Base-by-base conservation (phyloP, 2,888 invertebrate species). In the Lepidocyrtinus sp. region DNA sequence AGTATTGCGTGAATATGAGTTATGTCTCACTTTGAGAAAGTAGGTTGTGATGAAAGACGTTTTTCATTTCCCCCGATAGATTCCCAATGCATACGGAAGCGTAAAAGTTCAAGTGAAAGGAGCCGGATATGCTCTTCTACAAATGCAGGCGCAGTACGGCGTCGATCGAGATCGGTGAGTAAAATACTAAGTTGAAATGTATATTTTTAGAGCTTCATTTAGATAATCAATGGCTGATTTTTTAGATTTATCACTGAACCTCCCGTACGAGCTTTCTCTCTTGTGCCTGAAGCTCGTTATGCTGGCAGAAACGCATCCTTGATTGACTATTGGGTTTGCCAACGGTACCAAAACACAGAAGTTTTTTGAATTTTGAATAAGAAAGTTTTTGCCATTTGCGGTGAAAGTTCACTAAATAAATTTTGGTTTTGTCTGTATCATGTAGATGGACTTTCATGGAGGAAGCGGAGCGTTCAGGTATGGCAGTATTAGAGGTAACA, bases 271-370 rank as follows among this genome's bases (percentile, higher is more conserved):
- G 92, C 96, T n/a, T 98, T 97, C 89, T 92, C 93, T 82, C 90
- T 98, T 75, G 90, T 91, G 65, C 92, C 95, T 1, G 91, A 91
- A 84, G 94, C 95, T 50, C 90, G 92, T 87, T 95, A 94, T 90
- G 92, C 93, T 88, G 98, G 98, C 71, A 91, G 96, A 88, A 98
- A 98, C 91, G 95, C 96, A 91, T 98, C 98, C 88, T 96, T 95
- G 87, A 95, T 98, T 87, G 92, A 93, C 62, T 96, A 95, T 89
- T 91, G 93, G 82, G 92, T 94, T 71, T 98, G 98, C 89, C 95
- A 96, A 88, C 94, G 93, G 96, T 96, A 89, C 89, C 17, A 21
- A 26, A 22, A 12, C 24, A 22, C 9, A n/a, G 21, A 19, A 75
- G n/a, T n/a, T n/a, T n/a, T n/a, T n/a, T n/a, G n/a, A n/a, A n/a